Conservation (phyloP, 2,888 invertebrate genomes). For the Aleiodes leptofemur region DNA sequence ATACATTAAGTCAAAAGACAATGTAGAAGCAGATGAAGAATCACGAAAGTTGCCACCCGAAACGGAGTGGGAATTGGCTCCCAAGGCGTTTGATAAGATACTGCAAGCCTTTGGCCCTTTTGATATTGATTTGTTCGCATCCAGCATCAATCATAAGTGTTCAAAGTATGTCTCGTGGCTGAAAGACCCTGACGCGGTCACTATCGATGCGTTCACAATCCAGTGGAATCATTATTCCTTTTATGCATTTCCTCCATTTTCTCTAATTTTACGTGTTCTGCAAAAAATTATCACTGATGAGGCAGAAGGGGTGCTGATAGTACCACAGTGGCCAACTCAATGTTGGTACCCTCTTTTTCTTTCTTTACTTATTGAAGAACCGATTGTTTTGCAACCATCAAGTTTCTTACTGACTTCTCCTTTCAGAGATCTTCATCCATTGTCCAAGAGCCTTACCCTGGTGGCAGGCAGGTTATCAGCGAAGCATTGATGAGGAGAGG, state of each 20-base stretch:
- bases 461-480: constrained; percentile 21
- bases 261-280: constrained; percentile 53
- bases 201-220: background rate
- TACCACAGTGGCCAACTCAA: constrained; percentile 58
- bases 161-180: constrained; percentile 54
- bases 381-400: constrained; percentile 52
- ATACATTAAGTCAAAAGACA: constrained; percentile 14
- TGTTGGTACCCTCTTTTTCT: constrained; percentile 61
- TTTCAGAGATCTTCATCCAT: background rate
- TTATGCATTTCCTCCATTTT: constrained; percentile 11
- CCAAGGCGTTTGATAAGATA: constrained; percentile 16
- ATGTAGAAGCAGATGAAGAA: constrained; percentile 6
- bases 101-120: constrained; percentile 18
- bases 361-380: constrained; percentile 26
- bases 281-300: constrained; percentile 60
- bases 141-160: constrained; percentile 56
- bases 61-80: constrained; percentile 19
- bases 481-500: constrained; percentile 20
- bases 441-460: constrained; percentile 28
- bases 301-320: constrained; percentile 61
- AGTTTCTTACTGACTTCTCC: constrained; percentile 27
- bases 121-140: constrained; percentile 58
- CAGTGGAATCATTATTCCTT: background rate
- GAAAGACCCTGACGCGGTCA: constrained; percentile 43
- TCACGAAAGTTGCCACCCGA: background rate